Evolutionary conservation across 1,140 invertebrate genomes (phyloP), one percentile per base, ranked within the genome.

Genomic region (Diploscapter pachys): DNA sequence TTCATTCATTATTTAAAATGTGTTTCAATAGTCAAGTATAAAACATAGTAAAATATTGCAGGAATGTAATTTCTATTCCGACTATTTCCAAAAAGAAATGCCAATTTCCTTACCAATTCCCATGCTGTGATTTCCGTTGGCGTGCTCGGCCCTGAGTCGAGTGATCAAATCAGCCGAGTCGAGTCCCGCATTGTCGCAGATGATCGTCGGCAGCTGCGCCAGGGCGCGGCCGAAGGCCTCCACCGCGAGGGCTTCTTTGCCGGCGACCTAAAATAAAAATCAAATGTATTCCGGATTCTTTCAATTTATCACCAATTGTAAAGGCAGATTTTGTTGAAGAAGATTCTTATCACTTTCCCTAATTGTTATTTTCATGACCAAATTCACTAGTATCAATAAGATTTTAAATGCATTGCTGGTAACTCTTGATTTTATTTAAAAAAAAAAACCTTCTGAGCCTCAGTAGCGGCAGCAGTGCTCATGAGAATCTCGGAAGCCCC

Each of bases 101-200:
- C 31, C 31, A 31, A 31, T 31, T 31, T 31, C 31, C 87, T 88
- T 86, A 93, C 92, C 90, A n/a, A 99, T 88, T 69, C 97, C 97
- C 87, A 90, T 89, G 0, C 92, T 91, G 63, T 86, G 86, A 79
- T 90, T 89, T 65, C 92, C 92, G 79, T 91, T 90, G 62, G 92
- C 91, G 86, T 99, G 97, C 13, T 90, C 89, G 49, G 96, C 95
- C 80, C 94, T 88, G 48, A 99, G 89, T 83, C 96, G 90, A 13
- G 93, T 92, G 55, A 99, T 89, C 51, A 99, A 88, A 80, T 98
- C 93, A 6, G 95, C 93, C 65, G 95, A 97, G 89, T 99, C 97
- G 86, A 94, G 97, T 71, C 97, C 96, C 78, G 93, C 97, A 88
- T 99, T 99, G 86, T 99, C 97, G 51, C 95, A 95, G 80, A 99